phyloP scores from a whole-genome alignment of 2,888 invertebrate species.

The Drosophila nr. perissopoda region DNA sequence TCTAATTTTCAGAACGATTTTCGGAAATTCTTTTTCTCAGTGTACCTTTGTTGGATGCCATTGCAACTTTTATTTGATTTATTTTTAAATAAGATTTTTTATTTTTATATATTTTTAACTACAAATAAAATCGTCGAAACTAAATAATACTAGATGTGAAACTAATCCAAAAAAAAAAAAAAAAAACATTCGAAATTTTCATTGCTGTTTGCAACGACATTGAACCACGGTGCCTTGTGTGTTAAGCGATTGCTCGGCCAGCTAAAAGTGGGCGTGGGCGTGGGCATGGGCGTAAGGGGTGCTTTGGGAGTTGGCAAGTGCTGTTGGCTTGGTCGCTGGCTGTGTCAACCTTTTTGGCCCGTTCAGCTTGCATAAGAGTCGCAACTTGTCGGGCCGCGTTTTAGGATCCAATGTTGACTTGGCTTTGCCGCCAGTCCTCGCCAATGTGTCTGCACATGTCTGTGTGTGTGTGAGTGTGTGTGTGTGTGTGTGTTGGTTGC shows the following conservation, averaged over 20 bases:
- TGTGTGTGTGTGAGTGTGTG: constrained; percentile 2
- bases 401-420: constrained; percentile 53
- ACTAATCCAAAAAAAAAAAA: not conserved
- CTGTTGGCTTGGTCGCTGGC: constrained; percentile 8
- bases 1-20: not conserved
- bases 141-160: not conserved
- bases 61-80: not conserved
- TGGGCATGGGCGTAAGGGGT: not conserved
- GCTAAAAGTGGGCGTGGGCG: not conserved
- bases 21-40: not conserved
- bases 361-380: constrained; percentile 32
- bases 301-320: constrained; percentile 1
- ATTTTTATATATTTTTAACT: not conserved
- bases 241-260: not conserved
- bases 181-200: not conserved
- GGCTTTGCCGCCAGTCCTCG: constrained; percentile 50
- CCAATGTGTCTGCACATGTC: constrained; percentile 32
- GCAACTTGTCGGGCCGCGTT: constrained; percentile 43
- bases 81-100: not conserved
- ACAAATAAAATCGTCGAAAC: not conserved
- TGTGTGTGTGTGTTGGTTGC: not conserved
- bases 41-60: not conserved
- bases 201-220: not conserved
- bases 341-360: constrained; percentile 43
- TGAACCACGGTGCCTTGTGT: constrained; percentile 5